Percentiles rank a stretch among this genome's conserved stretches.
Conservation (phyloP, 2,113 vertebrate species). For the Gallinago jamesoni region DNA sequence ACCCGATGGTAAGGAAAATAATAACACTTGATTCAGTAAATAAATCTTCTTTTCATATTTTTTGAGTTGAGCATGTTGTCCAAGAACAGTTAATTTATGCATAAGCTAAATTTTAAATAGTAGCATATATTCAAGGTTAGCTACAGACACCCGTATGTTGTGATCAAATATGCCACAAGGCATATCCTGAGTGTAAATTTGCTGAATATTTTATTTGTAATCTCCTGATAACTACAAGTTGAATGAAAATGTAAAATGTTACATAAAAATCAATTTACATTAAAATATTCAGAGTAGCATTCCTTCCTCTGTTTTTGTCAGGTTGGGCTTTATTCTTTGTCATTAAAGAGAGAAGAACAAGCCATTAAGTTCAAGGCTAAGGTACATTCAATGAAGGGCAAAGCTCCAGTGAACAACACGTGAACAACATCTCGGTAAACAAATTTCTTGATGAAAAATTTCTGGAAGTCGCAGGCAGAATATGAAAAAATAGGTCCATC, state of each 20-base stretch:
- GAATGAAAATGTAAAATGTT: neutral
- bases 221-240: neutral
- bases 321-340: neutral
- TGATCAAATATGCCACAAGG: neutral
- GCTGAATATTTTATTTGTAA: neutral
- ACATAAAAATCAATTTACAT: neutral
- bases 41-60: neutral
- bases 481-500: neutral
- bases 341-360: neutral
- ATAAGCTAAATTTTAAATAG: neutral
- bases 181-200: neutral
- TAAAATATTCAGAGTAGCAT: neutral
- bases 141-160: neutral
- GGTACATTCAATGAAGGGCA: neutral
- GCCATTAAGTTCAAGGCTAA: neutral
- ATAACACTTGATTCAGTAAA: neutral
- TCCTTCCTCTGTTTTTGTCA: neutral
- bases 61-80: neutral
- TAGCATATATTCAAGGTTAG: neutral
- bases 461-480: neutral
- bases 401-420: neutral
- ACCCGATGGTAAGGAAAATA: neutral
- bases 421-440: neutral
- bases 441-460: slow-evolving; percentile 16
- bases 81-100: neutral